Base-by-base conservation (phyloP, 2,113 vertebrate genomes). In the Podiceps cristatus region DNA sequence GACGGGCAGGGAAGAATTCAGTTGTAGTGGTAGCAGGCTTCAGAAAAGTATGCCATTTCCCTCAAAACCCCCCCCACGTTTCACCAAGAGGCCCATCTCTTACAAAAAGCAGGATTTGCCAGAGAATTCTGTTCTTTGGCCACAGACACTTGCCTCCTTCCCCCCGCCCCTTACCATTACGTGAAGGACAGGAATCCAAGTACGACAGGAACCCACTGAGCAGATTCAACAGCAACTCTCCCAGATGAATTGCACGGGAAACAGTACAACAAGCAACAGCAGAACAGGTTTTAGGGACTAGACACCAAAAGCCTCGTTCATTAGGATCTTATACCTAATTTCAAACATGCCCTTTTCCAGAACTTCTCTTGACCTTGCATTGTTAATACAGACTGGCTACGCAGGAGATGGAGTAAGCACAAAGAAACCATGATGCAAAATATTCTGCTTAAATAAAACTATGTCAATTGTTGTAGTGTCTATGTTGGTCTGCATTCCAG, bases 101-200 rank as follows among this genome's bases (percentile, higher is more conserved):
- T 55, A 55, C 7, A 76, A 28, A 66, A 66, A 44, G 25, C 6
- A 86, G n/a, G 19, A 80, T 40, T 53, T 44, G 14, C 15, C 27
- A 76, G 29, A 5, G 12, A 69, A 44, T 55, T 33, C 28, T 47
- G 8, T 33, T 59, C 23, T 60, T 66, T 50, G 27, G 17, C 52
- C 28, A 50, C 0, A 45, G 37, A 28, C 15, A 40, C 27, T 17
- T 18, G 9, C 33, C 33, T 31, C 4, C 1, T 8, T 5, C 17
- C 11, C 22, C 20, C 18, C 18, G 6, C 7, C 12, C 8, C 4
- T 83, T 29, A 49, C 8, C 52, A 23, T 68, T 76, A 76, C 16
- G 56, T 64, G 56, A 82, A 22, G 23, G 27, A 53, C 53, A 83
- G 6, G 9, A 37, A 92, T 80, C 86, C 42, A 80, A 23, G 28